Base-by-base conservation (phyloP, 2,888 invertebrate species). In the Cepaea hortensis region DNA sequence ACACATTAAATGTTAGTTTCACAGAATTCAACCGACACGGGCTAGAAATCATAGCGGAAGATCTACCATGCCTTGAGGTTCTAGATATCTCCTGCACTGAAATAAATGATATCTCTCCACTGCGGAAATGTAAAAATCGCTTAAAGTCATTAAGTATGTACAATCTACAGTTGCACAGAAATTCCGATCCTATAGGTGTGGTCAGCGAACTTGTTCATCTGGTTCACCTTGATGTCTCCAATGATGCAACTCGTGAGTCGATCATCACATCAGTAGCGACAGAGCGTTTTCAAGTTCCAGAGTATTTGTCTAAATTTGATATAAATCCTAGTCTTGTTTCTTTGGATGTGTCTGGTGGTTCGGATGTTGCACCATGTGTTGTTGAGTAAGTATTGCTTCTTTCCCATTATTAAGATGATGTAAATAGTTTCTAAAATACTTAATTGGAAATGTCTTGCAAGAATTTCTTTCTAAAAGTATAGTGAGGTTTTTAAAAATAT, bases 1-100 rank as follows among this genome's bases (percentile, higher is more conserved):
- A 92, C 65, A 92, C 91, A 86, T 89, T 96, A 79, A 96, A 96
- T 94, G 96, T 96, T 5, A 96, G 96, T 87, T 95, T 96, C 91
- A 96, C 96, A n/a, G 96, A 96, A 92, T 96, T 96, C 92, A 96
- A 96, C 93, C 95, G 95, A 89, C 96, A 96, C 90, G 96, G 96
- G 48, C 95, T 96, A 88, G 95, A 96, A 91, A 96, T 96, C 89
- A 95, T 96, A 84, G 96, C 96, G 87, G 96, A 96, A 90, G 96
- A 96, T 94, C 94, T 96, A 88, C 96, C 95, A 76, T 94, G 95
- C 86, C 93, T 97, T 88, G 96, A 96, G 92, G 95, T 95, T 91
- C 93, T 97, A 84, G 96, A 97, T 92, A 96, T 97, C 90, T 96
- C 96, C 23, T 95, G 95, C 87, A 96, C 96, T 15, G 91, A 91